phyloP scores from a whole-genome alignment of 2,888 invertebrate genomes.

The Omphaloscelis lunosa region DNA sequence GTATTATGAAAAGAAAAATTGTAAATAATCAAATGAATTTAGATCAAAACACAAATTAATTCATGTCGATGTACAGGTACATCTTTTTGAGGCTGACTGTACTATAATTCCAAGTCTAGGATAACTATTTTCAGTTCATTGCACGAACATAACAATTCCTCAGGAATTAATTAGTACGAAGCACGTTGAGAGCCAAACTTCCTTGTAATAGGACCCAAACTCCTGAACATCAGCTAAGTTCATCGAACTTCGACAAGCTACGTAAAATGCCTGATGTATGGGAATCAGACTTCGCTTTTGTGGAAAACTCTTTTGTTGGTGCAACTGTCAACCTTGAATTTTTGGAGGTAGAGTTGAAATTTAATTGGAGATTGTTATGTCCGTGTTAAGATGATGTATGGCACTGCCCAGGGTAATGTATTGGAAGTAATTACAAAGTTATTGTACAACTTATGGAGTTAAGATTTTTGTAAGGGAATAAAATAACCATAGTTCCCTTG shows the following conservation, averaged over 20 bases:
- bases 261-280: slow-evolving; percentile 40
- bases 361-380: slow-evolving; percentile 5
- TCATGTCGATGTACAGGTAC: no score
- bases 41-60: no score
- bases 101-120: neutral
- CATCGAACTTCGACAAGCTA: slow-evolving; percentile 45
- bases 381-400: slow-evolving; percentile 22
- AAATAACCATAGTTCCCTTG: no score
- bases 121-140: slow-evolving; percentile 19
- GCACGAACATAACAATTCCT: slow-evolving; percentile 21
- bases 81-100: no score
- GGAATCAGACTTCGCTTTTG: slow-evolving; percentile 30
- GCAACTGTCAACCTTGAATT: slow-evolving; percentile 13
- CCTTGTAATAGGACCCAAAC: slow-evolving; percentile 34
- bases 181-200: slow-evolving; percentile 48
- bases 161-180: slow-evolving; percentile 54
- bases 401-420: slow-evolving; percentile 20
- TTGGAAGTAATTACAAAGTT: slow-evolving; percentile 24
- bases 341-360: slow-evolving; percentile 11
- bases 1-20: no score
- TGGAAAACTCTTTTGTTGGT: slow-evolving; percentile 6
- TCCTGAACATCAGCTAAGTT: slow-evolving; percentile 48
- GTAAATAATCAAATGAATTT: no score
- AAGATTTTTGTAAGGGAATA: neutral
- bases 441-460: neutral